Conservation (phyloP, 2,797 vertebrate species). For the Gastrophryne carolinensis region DNA sequence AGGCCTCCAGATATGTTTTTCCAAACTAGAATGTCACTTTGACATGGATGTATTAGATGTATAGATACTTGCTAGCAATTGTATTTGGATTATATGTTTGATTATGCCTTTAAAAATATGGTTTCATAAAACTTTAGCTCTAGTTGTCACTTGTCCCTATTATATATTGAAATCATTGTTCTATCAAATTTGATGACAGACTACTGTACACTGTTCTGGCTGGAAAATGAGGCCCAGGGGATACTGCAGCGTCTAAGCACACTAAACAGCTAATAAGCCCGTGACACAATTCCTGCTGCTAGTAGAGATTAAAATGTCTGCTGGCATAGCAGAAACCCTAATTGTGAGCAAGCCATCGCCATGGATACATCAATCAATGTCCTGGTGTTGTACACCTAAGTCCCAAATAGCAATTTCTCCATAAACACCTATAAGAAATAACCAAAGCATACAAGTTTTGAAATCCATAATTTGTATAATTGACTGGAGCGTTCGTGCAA, state of each 20-base stretch:
- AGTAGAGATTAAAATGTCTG: constrained; percentile 34
- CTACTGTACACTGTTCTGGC: neutral
- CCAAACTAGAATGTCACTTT: too few species aligned
- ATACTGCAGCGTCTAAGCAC: constrained; percentile 1
- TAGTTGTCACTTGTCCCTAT: neutral
- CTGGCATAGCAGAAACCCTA: constrained; percentile 8
- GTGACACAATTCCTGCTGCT: constrained; percentile 1
- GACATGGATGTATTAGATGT: too few species aligned
- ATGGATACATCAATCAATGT: constrained; percentile 36
- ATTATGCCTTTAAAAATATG: too few species aligned
- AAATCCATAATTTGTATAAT: too few species aligned
- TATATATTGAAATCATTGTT: neutral
- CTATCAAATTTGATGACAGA: neutral
- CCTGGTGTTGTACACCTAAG: neutral
- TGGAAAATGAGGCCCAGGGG: neutral
- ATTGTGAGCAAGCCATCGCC: constrained; percentile 23
- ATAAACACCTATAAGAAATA: neutral
- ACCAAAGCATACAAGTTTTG: too few species aligned
- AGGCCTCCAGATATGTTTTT: too few species aligned
- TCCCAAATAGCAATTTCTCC: neutral
- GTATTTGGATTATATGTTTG: neutral
- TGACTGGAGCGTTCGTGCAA: too few species aligned
- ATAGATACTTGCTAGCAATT: neutral
- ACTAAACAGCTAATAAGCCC: constrained; percentile 16
- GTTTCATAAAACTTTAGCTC: neutral